Evolutionary conservation across 2,113 vertebrate genomes (phyloP), one percentile per base, ranked within the genome.

Genomic region (Micronycteris hirsuta): DNA sequence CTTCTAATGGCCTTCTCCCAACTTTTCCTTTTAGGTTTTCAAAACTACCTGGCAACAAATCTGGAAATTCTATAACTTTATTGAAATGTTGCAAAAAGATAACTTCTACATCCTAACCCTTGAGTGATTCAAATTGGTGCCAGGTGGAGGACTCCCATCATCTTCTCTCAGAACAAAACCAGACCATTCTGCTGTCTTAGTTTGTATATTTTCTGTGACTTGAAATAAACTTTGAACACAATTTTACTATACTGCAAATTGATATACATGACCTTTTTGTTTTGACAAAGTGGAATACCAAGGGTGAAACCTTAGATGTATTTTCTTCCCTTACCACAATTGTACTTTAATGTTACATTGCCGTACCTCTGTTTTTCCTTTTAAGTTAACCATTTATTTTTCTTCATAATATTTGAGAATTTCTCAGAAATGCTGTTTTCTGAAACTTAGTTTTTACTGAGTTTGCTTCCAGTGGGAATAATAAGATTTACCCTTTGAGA

Each of bases 201-300:
- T 98, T 96, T 98, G 97, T 97, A 95, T 98, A 95, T 98, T 98
- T 98, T 97, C 88, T 94, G 96, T 94, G 95, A 93, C 96, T 97
- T 97, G 86, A 98, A 98, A 98, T 98, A 98, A 98, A 93, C 12
- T 65, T 94, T 96, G 96, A 97, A 95, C 86, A 97, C 33, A 90
- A 67, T 97, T 98, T 98, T 97, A 97, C 87, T 98, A 98, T 74
- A 96, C 36, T 65, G 43, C 67, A 83, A 92, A 96, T 97, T 96
- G 49, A 95, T 95, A 95, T 24, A 93, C 45, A 93, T 49, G n/a
- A 96, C 71, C 89, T 93, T 96, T 95, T 96, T 96, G 95, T 95
- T 95, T 94, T 97, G 89, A 93, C 95, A 86, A 96, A 92, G 87
- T 85, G 95, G n/a, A 89, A 83, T 45, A 61, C 71, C 52, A 90